Evolutionary conservation across 2,113 vertebrate species (phyloP).

Genomic region (Pelecanus crispus): DNA sequence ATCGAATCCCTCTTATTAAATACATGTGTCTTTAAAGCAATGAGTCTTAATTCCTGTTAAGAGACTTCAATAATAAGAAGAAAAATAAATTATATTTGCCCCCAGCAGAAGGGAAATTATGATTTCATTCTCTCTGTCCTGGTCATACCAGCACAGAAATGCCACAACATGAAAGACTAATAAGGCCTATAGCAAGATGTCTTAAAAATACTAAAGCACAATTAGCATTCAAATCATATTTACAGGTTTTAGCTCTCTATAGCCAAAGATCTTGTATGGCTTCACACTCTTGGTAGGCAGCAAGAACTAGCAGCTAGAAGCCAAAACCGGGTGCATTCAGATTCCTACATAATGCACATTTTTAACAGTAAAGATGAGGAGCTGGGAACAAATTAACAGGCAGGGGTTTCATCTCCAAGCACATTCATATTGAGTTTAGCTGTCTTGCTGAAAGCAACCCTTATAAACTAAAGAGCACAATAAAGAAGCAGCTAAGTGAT

Average conservation of each 20-base stretch:
- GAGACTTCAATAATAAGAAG: not conserved
- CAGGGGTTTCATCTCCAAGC: not conserved
- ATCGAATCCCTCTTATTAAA: slow-evolving; percentile 32
- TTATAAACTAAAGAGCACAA: not conserved
- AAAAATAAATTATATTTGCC: not conserved
- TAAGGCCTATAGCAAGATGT: not conserved
- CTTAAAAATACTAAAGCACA: not conserved
- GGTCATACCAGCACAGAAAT: not conserved
- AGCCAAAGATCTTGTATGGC: not conserved
- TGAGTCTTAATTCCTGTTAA: slow-evolving; percentile 17
- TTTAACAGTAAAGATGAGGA: not conserved
- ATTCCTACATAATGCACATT: not conserved
- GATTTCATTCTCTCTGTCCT: not conserved
- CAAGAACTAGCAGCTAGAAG: not conserved
- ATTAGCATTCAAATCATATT: not conserved
- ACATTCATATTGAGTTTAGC: not conserved
- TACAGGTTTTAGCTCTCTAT: not conserved
- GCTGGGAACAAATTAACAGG: not conserved
- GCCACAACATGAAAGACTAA: not conserved
- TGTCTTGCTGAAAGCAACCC: not conserved
- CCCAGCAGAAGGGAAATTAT: not conserved
- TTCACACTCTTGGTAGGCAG: not conserved
- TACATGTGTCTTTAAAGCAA: slow-evolving; percentile 13
- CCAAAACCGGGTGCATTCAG: not conserved
- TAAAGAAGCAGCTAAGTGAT: not conserved